phyloP scores from a whole-genome alignment of 2,797 vertebrate genomes.

The Melanotaenia trifasciata region DNA sequence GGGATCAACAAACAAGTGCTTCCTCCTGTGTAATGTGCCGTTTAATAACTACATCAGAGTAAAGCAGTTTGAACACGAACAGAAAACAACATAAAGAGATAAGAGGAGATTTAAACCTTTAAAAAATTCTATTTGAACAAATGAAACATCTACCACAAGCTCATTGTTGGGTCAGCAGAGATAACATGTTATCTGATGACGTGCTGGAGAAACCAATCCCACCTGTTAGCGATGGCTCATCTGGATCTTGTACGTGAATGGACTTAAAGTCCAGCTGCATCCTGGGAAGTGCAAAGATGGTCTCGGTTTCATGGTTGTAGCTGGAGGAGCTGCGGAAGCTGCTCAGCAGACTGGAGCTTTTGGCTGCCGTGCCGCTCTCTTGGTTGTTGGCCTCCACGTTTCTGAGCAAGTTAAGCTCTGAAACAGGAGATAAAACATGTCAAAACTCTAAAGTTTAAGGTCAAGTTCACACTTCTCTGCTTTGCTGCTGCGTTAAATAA shows the following conservation, averaged over 20 bases:
- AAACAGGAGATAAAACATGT: slow-evolving; percentile 42
- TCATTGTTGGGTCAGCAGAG: background rate
- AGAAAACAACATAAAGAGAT: background rate
- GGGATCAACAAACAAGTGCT: background rate
- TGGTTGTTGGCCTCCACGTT: slow-evolving; percentile 95
- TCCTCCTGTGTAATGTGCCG: background rate
- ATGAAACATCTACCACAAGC: no score
- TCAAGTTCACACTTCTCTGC: slow-evolving; percentile 24
- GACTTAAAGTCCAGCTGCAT: slow-evolving; percentile 99
- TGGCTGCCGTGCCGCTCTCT: slow-evolving; percentile 89
- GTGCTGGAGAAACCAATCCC: background rate
- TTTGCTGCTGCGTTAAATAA: slow-evolving; percentile 19
- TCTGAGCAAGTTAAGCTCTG: slow-evolving; percentile 94
- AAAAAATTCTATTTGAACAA: no score
- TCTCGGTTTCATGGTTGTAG: slow-evolving; percentile 99
- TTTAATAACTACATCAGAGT: background rate
- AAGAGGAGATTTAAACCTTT: no score
- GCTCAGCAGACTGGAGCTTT: slow-evolving; percentile 92
- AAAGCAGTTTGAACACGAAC: background rate
- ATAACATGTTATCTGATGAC: background rate
- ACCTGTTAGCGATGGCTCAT: slow-evolving; percentile 94
- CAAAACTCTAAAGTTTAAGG: slow-evolving; percentile 23
- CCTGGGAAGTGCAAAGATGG: slow-evolving; percentile 96
- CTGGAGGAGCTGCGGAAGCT: slow-evolving; percentile 93
- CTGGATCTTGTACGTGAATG: slow-evolving; percentile 95